phyloP scores from a whole-genome alignment of 2,888 invertebrate species.

The Chelonus formosanus region DNA sequence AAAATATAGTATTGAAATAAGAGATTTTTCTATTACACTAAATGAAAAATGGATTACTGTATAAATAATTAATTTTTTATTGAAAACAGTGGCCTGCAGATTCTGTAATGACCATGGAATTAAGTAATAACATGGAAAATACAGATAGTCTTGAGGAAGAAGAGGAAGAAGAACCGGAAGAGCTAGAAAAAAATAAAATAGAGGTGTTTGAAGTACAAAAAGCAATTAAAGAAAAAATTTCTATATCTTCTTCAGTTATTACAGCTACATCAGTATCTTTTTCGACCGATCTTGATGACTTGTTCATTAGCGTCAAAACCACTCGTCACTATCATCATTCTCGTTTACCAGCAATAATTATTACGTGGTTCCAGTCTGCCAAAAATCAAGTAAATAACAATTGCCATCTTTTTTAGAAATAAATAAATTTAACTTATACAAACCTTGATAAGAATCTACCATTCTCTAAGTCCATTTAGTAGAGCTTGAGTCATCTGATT shows the following conservation, averaged over 20 bases:
- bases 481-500: no score
- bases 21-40: not conserved
- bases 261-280: constrained; percentile 69
- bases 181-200: constrained; percentile 19
- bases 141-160: no score
- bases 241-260: constrained; percentile 58
- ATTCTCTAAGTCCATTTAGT: no score
- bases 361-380: constrained; percentile 95
- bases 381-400: constrained; percentile 74
- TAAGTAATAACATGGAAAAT: no score
- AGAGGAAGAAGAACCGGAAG: constrained; percentile 33
- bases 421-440: no score
- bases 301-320: constrained; percentile 96
- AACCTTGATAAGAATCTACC: no score
- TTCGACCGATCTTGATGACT: constrained; percentile 80
- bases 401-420: no score
- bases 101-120: constrained; percentile 24
- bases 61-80: constrained; percentile 33
- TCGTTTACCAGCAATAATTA: constrained; percentile 85
- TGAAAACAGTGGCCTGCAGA: constrained; percentile 50
- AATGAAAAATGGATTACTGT: not conserved
- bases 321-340: constrained; percentile 86
- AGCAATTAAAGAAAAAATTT: constrained; percentile 51
- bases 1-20: constrained; percentile 28
- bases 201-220: constrained; percentile 48